Base-by-base conservation (phyloP, 2,113 vertebrate genomes). In the Leptobrachium leishanense region DNA sequence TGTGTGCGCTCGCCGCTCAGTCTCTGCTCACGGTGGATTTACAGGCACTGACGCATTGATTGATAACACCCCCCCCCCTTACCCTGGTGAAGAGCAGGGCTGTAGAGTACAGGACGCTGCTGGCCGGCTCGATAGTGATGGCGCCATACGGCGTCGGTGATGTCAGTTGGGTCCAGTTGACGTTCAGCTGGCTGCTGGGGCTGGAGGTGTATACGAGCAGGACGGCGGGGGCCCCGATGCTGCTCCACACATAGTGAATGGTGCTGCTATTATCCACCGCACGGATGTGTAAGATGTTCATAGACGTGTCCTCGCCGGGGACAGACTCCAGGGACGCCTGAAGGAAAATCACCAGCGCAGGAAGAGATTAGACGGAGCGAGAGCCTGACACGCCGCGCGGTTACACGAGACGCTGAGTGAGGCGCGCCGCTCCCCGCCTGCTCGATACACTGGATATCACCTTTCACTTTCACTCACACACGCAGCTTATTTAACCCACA, bases 231-330 rank as follows among this genome's bases (percentile, higher is more conserved):
- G 92, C 93, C 10, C 95, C 95, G 2, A 88, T 86, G 86, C 90
- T 95, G 85, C 92, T 91, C 87, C 96, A 93, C 6, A 99, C 43
- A 68, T 91, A 95, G 88, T 99, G 97, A 82, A 99, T 88, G 0
- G 94, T 96, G 88, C 97, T 95, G 0, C 81, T 70, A 11, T 53
- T 20, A 0, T 96, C 96, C 55, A 86, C 85, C 0, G 96, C 95
- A 53, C 85, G 90, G 50, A 94, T 84, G 0, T 98, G 95, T 2
- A 98, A 88, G 75, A 99, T 83, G 74, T 89, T 94, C 2, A 90
- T 86, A 0, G 83, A 86, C 2, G 84, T 74, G 0, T 12, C 1
- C 0, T 20, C 75, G 77, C 89, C 89, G 0, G 95, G 93, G 82
- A 95, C 93, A 82, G 94, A 83, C 76, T 93, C 81, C 57, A 96